phyloP scores from a whole-genome alignment of 2,113 vertebrate genomes.

The Neogale vison region DNA sequence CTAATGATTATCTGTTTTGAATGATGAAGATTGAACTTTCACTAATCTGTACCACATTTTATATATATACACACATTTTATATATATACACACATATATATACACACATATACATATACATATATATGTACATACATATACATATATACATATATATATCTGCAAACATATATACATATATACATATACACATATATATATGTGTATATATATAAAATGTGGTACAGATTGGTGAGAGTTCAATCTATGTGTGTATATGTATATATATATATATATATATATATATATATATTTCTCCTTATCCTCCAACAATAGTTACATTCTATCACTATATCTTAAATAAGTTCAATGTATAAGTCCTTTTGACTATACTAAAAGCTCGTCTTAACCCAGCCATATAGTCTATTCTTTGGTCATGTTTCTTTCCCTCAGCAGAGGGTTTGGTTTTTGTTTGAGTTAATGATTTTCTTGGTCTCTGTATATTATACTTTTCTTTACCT shows the following conservation, averaged over 20 bases:
- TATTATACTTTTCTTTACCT: neutral
- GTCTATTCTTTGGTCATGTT: neutral
- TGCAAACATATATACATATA: too few relatives aligned
- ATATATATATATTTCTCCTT: neutral
- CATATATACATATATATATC: too few relatives aligned
- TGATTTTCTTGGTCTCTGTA: neutral
- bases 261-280: neutral
- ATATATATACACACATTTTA: neutral
- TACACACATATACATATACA: too few relatives aligned
- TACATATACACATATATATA: too few relatives aligned
- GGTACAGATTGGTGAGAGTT: too few relatives aligned
- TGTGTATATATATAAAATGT: too few relatives aligned
- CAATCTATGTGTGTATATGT: neutral
- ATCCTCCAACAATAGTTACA: neutral
- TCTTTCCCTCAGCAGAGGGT: neutral
- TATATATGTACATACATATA: too few relatives aligned
- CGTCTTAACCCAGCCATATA: neutral
- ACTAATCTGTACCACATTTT: neutral
- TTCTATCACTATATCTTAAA: neutral
- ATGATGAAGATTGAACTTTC: neutral
- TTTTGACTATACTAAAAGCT: neutral
- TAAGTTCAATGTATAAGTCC: neutral
- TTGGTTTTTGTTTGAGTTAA: neutral
- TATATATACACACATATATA: too few relatives aligned
- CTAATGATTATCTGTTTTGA: neutral